Base-by-base conservation (phyloP, 2,888 invertebrate species). In the Drosophila kambysellisi region DNA sequence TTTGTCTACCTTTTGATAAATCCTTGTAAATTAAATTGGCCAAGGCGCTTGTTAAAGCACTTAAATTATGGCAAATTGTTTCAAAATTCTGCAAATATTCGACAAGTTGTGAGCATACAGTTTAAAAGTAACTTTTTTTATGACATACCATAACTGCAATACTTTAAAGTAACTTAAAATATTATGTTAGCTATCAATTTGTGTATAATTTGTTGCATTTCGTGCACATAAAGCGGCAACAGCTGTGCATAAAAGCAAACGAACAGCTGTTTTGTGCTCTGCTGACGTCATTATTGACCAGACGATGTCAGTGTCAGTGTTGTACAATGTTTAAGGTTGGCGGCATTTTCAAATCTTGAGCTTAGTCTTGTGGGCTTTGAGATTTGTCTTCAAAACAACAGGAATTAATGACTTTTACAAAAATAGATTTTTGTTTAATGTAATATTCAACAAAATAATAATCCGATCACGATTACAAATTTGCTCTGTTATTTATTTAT, bases 21-120 rank as follows among this genome's bases (percentile, higher is more conserved):
- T 95, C 95, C 53, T 94, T 91, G 80, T 94, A 95, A 4, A 95
- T 94, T 78, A 94, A 94, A 59, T 93, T 93, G 1, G 94, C 94
- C 73, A 94, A 89, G 3, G 93, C 93, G 20, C 94, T 93, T 79
- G 93, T 93, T 29, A 92, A 83, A 71, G 92, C 92, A n/a, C 8
- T 54, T 2, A 75, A 59, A 77, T 94, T 90, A 56, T 94, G 94
- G 1, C 94, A 94, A 32, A 94, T 71, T 52, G 91, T 90, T 63
- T 93, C 90, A 79, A 94, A 94, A 59, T 93, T 91, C 60, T 70
- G 57, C 1, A 76, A 37, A 15, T 46, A 20, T 11, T 20, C 4
- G 3, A 20, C 8, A 9, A 74, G 32, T 66, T 66, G 20, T 0
- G 4, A 2, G 15, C 25, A 8, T 46, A 4, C 15, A 37, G 11